Conservation (phyloP, 2,888 invertebrate species). For the Xestia ashworthii region DNA sequence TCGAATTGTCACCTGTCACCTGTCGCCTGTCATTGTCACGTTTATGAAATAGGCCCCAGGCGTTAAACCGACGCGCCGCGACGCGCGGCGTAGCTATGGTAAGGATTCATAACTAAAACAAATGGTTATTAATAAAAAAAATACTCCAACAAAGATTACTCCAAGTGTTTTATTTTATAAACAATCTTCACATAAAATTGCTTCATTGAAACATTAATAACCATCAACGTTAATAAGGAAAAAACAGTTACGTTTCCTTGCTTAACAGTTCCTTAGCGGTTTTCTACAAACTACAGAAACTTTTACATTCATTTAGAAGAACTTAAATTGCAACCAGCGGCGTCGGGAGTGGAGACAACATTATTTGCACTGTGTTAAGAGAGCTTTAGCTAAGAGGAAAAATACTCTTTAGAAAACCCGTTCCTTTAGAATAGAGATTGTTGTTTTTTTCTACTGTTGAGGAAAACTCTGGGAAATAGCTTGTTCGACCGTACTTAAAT, state of each 20-base stretch:
- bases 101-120: neutral
- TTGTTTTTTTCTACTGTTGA: conserved; percentile 24
- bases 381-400: conserved; percentile 34
- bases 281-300: conserved; percentile 37
- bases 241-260: conserved; percentile 10
- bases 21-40: too few species aligned
- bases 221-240: conserved; percentile 15
- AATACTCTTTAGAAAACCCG: conserved; percentile 19
- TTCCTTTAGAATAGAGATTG: conserved; percentile 26
- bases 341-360: conserved; percentile 18
- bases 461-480: neutral
- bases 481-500: neutral
- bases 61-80: neutral
- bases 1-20: too few species aligned
- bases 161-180: neutral
- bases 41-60: too few species aligned
- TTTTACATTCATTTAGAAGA: conserved; percentile 45
- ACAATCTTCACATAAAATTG: conserved; percentile 9
- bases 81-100: neutral
- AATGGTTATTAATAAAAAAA: neutral
- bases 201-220: conserved; percentile 5
- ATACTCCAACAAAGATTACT: neutral
- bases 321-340: conserved; percentile 52
- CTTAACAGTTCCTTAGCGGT: conserved; percentile 31
- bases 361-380: conserved; percentile 52